Percentiles rank a stretch among this genome's conserved stretches.
phyloP scores from a whole-genome alignment of 2,888 invertebrate species.

The Eristalis tenax region DNA sequence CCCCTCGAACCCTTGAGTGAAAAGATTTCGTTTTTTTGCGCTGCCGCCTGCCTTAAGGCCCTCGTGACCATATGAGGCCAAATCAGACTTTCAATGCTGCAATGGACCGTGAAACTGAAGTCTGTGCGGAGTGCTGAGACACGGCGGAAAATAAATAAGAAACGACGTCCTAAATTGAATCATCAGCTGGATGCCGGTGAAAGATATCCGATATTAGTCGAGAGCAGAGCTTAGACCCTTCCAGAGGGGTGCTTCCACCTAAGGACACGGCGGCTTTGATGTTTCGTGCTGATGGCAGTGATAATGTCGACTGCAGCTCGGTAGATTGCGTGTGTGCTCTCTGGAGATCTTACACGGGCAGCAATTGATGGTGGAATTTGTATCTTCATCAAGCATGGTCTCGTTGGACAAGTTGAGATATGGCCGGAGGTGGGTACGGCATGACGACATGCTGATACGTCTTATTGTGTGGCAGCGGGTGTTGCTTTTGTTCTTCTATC shows the following conservation, averaged over 20 bases:
- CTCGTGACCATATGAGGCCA: constrained; percentile 53
- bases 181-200: constrained; percentile 51
- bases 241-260: not conserved
- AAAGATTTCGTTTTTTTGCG: constrained; percentile 10
- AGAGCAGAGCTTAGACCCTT: not conserved
- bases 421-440: not conserved
- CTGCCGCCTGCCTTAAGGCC: not conserved
- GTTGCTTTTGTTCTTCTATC: not conserved
- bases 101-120: constrained; percentile 56
- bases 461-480: not conserved
- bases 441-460: not conserved
- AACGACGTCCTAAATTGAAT: constrained; percentile 59
- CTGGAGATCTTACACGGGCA: constrained; percentile 27
- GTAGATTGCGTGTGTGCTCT: constrained; percentile 26
- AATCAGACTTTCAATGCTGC: constrained; percentile 59
- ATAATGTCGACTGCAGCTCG: constrained; percentile 37
- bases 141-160: constrained; percentile 55
- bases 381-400: not conserved
- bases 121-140: constrained; percentile 1
- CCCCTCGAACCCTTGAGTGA: not conserved
- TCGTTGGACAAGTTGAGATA: not conserved
- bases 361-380: constrained; percentile 13
- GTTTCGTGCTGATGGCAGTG: constrained; percentile 34
- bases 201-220: constrained; percentile 34
- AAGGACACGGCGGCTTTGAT: not conserved